These are phyloP conservation scores for Lypha dubia DNA, from an alignment of 2,888 invertebrate genomes.

Conservation along the genomic window DNA sequence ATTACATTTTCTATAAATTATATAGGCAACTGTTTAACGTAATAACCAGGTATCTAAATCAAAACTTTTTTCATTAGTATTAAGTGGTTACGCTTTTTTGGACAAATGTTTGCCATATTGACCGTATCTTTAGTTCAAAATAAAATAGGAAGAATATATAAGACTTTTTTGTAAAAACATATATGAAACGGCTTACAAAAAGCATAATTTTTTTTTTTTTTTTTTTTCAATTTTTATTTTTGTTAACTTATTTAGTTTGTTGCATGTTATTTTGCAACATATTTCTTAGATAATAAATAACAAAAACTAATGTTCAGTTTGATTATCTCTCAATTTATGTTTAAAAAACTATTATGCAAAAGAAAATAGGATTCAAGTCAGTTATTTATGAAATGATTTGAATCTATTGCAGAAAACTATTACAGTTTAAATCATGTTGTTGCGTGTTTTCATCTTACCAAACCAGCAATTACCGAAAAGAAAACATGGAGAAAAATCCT, in stretches of 20 bases:
- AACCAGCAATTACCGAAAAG: constrained; percentile 68
- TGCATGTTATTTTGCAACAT: constrained; percentile 49
- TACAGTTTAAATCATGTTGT: constrained; percentile 69
- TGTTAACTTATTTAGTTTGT: constrained; percentile 4
- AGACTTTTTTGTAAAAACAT: too few species aligned
- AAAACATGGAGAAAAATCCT: constrained; percentile 23
- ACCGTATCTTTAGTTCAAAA: too few species aligned
- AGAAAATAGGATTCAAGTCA: constrained; percentile 43
- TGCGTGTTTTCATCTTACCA: constrained; percentile 62
- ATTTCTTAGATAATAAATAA: constrained; percentile 49
- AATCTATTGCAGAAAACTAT: constrained; percentile 58
- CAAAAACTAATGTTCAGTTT: constrained; percentile 39
- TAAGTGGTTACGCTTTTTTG: too few species aligned
- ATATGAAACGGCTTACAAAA: too few species aligned
- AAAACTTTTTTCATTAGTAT: too few species aligned
- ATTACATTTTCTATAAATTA: too few species aligned
- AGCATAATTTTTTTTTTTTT: too few species aligned
- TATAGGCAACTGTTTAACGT: too few species aligned
- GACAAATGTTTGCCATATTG: too few species aligned
- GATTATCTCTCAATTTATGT: constrained; percentile 58
- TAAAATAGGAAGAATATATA: too few species aligned
- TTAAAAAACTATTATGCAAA: constrained; percentile 69
- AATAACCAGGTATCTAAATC: too few species aligned
- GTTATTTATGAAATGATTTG: constrained; percentile 65
- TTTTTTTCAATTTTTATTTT: too few species aligned